Evolutionary conservation across 1,140 invertebrate genomes (phyloP).

Genomic region (Drosophila biarmipes): DNA sequence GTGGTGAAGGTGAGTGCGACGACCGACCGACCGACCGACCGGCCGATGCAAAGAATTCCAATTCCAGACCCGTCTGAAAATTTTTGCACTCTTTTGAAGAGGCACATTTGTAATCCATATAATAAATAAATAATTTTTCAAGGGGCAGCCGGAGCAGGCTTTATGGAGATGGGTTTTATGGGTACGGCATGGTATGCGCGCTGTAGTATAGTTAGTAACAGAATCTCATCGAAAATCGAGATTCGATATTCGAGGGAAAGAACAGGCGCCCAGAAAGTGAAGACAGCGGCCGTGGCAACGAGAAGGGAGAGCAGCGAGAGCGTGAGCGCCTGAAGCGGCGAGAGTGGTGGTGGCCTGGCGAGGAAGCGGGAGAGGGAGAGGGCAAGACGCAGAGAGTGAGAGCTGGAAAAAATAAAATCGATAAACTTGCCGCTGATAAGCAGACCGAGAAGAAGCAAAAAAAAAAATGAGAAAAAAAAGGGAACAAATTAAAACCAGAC

Average conservation of each 20-base stretch:
- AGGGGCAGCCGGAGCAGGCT: conserved; percentile 20
- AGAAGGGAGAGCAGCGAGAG: conserved; percentile 4
- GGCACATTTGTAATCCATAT: conserved; percentile 68
- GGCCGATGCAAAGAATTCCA: conserved; percentile 42
- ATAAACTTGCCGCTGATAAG: conserved; percentile 60
- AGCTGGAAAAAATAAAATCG: conserved; percentile 53
- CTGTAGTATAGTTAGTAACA: conserved; percentile 53
- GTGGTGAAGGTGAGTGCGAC: conserved; percentile 78
- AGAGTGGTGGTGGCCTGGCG: neutral
- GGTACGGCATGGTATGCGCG: conserved; percentile 20
- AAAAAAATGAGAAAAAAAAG: conserved; percentile 5
- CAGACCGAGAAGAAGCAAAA: conserved; percentile 3
- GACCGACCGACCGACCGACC: conserved; percentile 53
- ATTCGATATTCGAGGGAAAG: conserved; percentile 85
- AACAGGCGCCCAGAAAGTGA: conserved; percentile 77
- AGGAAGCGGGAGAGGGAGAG: conserved; percentile 8
- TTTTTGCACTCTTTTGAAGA: conserved; percentile 52
- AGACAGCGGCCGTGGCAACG: conserved; percentile 9
- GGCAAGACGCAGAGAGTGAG: conserved; percentile 5
- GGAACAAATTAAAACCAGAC: conserved; percentile 29
- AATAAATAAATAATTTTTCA: conserved; percentile 77
- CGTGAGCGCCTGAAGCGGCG: neutral
- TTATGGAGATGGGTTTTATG: conserved; percentile 27
- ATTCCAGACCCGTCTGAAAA: conserved; percentile 44
- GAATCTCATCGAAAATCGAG: conserved; percentile 84